phyloP scores from a whole-genome alignment of 2,113 vertebrate species.

The Rhabdornis inornatus region DNA sequence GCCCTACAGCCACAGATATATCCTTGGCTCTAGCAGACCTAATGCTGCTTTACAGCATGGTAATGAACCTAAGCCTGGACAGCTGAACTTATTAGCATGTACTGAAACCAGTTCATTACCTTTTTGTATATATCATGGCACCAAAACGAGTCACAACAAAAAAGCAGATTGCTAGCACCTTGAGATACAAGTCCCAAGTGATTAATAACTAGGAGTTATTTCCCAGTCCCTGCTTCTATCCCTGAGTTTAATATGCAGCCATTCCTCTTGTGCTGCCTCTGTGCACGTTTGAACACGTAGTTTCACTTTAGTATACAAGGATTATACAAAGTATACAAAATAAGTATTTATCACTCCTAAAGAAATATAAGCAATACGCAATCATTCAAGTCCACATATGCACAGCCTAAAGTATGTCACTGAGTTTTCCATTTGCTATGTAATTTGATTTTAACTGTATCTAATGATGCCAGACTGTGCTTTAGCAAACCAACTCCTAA shows the following conservation, averaged over 20 bases:
- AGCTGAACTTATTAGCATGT: background rate
- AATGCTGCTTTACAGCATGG: background rate
- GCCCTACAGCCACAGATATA: background rate
- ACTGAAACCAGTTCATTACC: background rate
- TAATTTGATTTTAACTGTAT: background rate
- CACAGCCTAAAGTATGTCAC: background rate
- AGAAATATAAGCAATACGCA: background rate
- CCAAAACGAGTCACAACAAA: background rate
- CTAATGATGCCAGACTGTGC: background rate
- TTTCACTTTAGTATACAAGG: background rate
- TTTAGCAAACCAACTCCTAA: background rate
- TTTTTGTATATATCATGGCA: background rate
- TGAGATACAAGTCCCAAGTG: background rate
- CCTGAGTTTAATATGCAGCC: background rate
- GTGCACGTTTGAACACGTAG: accelerated
- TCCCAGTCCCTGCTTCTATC: background rate
- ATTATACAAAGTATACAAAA: background rate
- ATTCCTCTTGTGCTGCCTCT: background rate
- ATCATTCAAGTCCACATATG: background rate
- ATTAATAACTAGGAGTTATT: background rate
- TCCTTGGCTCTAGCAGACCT: background rate
- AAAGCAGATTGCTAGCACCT: background rate
- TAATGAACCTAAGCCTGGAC: background rate
- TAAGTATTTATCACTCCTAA: background rate
- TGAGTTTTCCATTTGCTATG: background rate